These are phyloP conservation scores for Sanderia malayensis DNA, from an alignment of 30 jellyfish, hydroid and myxozoan species.

Conservation along the genomic window DNA sequence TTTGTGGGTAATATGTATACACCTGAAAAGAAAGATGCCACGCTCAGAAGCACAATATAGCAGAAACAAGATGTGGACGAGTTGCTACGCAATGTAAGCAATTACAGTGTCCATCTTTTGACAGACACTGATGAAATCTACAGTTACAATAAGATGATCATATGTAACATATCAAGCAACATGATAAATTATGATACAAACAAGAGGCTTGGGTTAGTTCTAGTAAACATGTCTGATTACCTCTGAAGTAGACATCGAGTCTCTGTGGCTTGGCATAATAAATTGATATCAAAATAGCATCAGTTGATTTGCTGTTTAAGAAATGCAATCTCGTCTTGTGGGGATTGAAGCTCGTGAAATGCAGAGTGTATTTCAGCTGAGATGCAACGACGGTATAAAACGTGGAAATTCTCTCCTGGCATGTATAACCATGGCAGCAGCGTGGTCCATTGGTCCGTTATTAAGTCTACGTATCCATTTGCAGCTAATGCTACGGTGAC, in stretches of 20 bases:
- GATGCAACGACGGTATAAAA: constrained; percentile 80
- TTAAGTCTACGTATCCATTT: constrained; percentile 78
- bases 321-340: constrained; percentile 74
- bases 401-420: constrained; percentile 93
- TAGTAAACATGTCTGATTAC: too few relatives aligned
- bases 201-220: too few relatives aligned
- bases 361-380: constrained; percentile 48
- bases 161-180: too few relatives aligned
- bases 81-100: too few relatives aligned
- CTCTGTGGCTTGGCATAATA: constrained; percentile 80
- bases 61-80: too few relatives aligned
- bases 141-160: too few relatives aligned
- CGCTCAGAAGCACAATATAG: too few relatives aligned
- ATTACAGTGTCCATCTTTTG: too few relatives aligned
- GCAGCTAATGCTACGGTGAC: constrained; percentile 89
- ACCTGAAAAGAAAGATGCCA: constrained; percentile 37
- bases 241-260: constrained; percentile 75
- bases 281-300: constrained; percentile 56
- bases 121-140: too few relatives aligned
- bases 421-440: constrained; percentile 96
- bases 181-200: too few relatives aligned
- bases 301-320: constrained; percentile 69
- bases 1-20: constrained; percentile 61
- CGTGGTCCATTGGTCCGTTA: constrained; percentile 99
- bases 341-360: constrained; percentile 77